Base-by-base conservation (phyloP, 2,888 invertebrate species). In the Ennomos fuscantarius region DNA sequence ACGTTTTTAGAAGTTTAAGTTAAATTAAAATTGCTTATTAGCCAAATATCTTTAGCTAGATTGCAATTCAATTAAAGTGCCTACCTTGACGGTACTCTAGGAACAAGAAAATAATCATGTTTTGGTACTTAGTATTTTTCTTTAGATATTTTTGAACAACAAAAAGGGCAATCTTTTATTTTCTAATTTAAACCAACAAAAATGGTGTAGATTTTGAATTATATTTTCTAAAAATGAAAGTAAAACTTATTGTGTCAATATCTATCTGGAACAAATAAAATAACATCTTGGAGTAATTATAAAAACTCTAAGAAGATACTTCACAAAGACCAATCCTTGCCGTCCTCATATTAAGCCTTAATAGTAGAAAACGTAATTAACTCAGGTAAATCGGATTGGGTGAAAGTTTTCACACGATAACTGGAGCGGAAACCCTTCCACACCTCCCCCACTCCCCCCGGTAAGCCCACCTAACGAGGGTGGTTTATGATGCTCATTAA, bases 321-420 rank as follows among this genome's bases (percentile, higher is more conserved):
- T n/a, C 11, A 34, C 56, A 34, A 60, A 57, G 58, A 43, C 64
- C 68, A 70, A 70, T 65, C 5, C 47, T 13, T 34, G 13, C 31
- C 48, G 36, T 31, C 8, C 43, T 33, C 33, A 70, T 58, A 62
- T 49, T 60, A 68, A 82, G 77, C 79, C 72, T 77, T 82, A 82
- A 83, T 86, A 87, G 79, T 84, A 82, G 80, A 84, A 87, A 88
- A 87, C 81, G 86, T 89, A 89, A 89, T 89, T 88, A 89, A 87
- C 84, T 82, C 87, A 87, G 87, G 87, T 88, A 88, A 89, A 89
- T 89, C 88, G 87, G 88, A 88, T 89, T 85, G 82, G 82, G 78
- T 72, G 82, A 86, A 87, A 88, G 85, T 89, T 89, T 87, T 84
- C 84, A 81, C 83, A 77, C 84, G 87, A 84, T 84, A 88, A 87